Conservation (phyloP, 2,888 invertebrate genomes). For the Napeogenes sylphis region DNA sequence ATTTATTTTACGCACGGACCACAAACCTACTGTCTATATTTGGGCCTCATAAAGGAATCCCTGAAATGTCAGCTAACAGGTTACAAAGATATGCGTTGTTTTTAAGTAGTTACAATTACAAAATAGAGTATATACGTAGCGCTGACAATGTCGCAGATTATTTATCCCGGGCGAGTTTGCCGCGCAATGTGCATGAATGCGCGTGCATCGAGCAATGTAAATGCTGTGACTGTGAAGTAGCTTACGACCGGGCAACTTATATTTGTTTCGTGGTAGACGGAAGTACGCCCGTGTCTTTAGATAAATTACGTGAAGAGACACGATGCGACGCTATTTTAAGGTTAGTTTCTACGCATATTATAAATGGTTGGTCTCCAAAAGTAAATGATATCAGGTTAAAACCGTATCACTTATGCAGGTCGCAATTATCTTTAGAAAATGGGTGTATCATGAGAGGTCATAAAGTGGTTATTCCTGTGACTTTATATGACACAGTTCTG, state of each 20-base stretch:
- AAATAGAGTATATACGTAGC: slow-evolving; percentile 36
- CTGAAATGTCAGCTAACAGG: slow-evolving; percentile 35
- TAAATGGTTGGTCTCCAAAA: slow-evolving; percentile 26
- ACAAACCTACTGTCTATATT: slow-evolving; percentile 37
- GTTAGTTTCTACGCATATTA: slow-evolving; percentile 18
- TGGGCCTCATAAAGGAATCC: slow-evolving; percentile 33
- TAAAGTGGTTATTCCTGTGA: slow-evolving; percentile 19
- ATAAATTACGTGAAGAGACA: slow-evolving; percentile 21
- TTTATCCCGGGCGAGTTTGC: slow-evolving; percentile 26
- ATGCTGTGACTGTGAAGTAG: neutral
- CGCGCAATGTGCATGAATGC: neutral
- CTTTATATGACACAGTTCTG: slow-evolving; percentile 14
- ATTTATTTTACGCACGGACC: slow-evolving; percentile 35
- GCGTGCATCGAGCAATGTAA: no score
- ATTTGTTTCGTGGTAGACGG: slow-evolving; percentile 24
- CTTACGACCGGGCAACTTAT: slow-evolving; percentile 18
- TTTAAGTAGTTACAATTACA: slow-evolving; percentile 35
- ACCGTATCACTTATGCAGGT: slow-evolving; percentile 22
- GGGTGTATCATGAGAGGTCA: slow-evolving; percentile 31
- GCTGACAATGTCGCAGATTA: slow-evolving; percentile 32
- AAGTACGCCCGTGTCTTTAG: slow-evolving; percentile 16
- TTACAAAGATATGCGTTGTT: slow-evolving; percentile 38
- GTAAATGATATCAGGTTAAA: slow-evolving; percentile 14
- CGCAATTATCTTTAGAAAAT: slow-evolving; percentile 32
- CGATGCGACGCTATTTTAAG: slow-evolving; percentile 16